phyloP scores from a whole-genome alignment of 2,113 vertebrate genomes.

The Corythornis cristatus region DNA sequence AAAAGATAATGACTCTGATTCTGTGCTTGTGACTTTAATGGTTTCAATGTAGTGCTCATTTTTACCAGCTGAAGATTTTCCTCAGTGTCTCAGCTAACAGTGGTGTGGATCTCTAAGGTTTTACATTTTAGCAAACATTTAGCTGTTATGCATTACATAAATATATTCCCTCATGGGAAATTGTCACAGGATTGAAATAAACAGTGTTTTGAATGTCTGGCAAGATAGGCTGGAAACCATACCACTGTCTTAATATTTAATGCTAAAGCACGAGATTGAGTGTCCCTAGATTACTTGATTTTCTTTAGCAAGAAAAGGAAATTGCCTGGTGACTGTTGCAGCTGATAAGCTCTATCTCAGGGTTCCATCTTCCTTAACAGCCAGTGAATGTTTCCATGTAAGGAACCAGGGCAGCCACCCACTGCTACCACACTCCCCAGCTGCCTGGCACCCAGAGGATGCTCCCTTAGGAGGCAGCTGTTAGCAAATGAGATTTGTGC shows the following conservation, averaged over 20 bases:
- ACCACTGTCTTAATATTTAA: background rate
- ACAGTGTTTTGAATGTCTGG: background rate
- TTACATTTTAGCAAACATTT: background rate
- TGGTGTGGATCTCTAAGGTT: background rate
- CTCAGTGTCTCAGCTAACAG: background rate
- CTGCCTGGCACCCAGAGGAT: background rate
- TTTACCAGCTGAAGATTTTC: slow-evolving; percentile 5
- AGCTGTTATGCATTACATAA: background rate
- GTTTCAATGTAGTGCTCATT: background rate
- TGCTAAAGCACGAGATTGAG: background rate
- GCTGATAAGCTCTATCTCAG: background rate
- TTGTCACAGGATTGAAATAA: background rate
- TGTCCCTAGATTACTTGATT: background rate
- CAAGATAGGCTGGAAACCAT: background rate
- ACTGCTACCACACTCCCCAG: background rate
- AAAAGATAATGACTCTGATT: slow-evolving; percentile 12
- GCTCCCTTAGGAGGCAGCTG: background rate
- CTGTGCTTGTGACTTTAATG: background rate
- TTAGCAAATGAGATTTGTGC: background rate
- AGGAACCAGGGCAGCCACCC: background rate
- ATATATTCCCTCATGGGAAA: background rate
- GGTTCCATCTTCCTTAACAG: background rate
- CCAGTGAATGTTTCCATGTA: background rate
- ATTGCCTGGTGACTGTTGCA: background rate
- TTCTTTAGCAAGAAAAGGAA: background rate